These are phyloP conservation scores for Euproctis similis DNA, from an alignment of 2,888 invertebrate genomes.

Conservation along the genomic window DNA sequence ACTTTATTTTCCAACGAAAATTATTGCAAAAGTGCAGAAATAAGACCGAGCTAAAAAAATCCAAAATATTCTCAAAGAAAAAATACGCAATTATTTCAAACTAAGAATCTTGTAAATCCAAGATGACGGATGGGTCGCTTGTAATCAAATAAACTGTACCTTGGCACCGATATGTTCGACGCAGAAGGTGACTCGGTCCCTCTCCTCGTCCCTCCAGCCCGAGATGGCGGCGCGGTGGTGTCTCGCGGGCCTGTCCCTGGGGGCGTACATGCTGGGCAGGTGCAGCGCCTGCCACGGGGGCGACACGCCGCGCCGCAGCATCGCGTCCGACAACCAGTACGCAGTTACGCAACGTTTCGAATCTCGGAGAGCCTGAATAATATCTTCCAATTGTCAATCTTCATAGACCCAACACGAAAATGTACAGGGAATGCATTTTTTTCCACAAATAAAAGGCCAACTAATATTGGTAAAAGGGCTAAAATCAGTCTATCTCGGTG, in stretches of 20 bases:
- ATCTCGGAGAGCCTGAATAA: slow-evolving; percentile 78
- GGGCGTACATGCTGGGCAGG: slow-evolving; percentile 84
- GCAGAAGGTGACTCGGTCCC: slow-evolving; percentile 88
- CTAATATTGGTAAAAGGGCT: too few relatives aligned
- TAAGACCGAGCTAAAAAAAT: too few relatives aligned
- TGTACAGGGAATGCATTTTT: too few relatives aligned
- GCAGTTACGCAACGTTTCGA: slow-evolving; percentile 85
- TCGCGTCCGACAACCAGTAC: slow-evolving; percentile 94
- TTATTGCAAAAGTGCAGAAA: too few relatives aligned
- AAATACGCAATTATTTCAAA: too few relatives aligned
- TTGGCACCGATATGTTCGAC: slow-evolving; percentile 90
- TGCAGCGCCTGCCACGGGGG: slow-evolving; percentile 97
- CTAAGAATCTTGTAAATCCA: not conserved
- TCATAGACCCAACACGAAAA: too few relatives aligned
- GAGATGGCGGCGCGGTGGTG: slow-evolving; percentile 89
- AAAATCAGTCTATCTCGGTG: too few relatives aligned
- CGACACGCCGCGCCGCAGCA: slow-evolving; percentile 87
- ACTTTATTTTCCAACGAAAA: too few relatives aligned
- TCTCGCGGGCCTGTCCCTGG: slow-evolving; percentile 82
- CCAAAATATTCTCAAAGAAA: too few relatives aligned
- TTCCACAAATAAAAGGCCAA: too few relatives aligned
- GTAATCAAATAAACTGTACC: slow-evolving; percentile 42
- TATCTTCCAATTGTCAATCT: too few relatives aligned
- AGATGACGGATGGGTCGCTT: not conserved
- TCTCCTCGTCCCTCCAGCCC: slow-evolving; percentile 93